These are phyloP conservation scores for Amyelois transitella DNA, from an alignment of 1,140 invertebrate species.

Conservation along the genomic window DNA sequence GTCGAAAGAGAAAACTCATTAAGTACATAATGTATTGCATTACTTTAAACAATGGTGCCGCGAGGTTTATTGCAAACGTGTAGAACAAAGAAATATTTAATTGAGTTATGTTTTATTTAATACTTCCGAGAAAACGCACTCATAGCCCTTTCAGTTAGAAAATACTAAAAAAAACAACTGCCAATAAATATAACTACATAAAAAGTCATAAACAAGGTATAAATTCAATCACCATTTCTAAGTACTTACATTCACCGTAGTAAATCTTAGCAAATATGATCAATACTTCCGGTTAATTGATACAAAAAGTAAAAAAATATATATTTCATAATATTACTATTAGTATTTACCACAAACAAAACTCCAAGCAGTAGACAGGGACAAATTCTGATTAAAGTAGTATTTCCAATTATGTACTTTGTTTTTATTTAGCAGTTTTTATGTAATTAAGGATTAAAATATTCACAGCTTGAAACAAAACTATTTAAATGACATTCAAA, in stretches of 20 bases:
- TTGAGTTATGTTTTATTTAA: neutral
- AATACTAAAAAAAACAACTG: neutral
- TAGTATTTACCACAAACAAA: no score
- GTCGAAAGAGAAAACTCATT: neutral
- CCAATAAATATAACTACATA: no score
- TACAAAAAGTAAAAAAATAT: no score
- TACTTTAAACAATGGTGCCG: neutral
- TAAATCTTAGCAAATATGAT: no score
- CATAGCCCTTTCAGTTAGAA: neutral
- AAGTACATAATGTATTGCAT: neutral
- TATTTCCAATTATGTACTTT: neutral
- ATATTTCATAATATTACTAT: no score
- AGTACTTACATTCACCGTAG: no score
- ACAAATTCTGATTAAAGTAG: no score
- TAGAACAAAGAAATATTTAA: neutral
- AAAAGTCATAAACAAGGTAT: no score
- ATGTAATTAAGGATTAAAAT: neutral
- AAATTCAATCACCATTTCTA: no score
- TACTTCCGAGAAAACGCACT: neutral
- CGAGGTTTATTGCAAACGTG: neutral
- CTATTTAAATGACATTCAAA: neutral
- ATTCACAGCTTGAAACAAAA: neutral
- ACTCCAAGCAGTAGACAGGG: no score
- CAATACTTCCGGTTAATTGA: no score
- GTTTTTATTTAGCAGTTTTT: neutral